Evolutionary conservation across 2,797 vertebrate species (phyloP).

Genomic region (Xenops minutus): DNA sequence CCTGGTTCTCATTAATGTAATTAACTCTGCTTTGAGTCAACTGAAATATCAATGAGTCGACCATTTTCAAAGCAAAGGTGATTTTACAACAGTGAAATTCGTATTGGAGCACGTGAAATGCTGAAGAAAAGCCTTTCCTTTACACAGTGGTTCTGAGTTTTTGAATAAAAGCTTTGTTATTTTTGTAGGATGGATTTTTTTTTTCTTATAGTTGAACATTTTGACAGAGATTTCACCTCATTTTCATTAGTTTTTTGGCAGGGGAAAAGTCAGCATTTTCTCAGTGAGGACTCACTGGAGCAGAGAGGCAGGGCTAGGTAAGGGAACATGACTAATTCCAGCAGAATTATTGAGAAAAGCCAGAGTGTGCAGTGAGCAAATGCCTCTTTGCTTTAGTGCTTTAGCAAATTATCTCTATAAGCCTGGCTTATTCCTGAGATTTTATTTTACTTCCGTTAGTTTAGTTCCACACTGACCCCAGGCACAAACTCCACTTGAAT

Average conservation of each 20-base stretch:
- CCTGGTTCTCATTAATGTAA: not conserved
- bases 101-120: not conserved
- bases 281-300: not conserved
- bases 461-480: not conserved
- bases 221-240: not conserved
- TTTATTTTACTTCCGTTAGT: not conserved
- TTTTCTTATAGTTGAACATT: not conserved
- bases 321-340: not conserved
- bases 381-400: not conserved
- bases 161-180: not conserved
- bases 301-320: not conserved
- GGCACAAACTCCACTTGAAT: not conserved
- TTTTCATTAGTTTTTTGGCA: not conserved
- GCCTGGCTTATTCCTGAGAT: not conserved
- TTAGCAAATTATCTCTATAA: not conserved
- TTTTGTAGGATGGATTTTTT: not conserved
- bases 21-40: not conserved
- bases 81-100: not conserved
- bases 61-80: not conserved
- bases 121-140: not conserved
- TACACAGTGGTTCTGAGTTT: accelerated
- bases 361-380: not conserved
- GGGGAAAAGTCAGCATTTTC: not conserved
- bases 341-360: not conserved
- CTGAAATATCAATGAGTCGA: not conserved